phyloP scores from a whole-genome alignment of 2,113 vertebrate genomes.

The Dissostichus mawsoni region DNA sequence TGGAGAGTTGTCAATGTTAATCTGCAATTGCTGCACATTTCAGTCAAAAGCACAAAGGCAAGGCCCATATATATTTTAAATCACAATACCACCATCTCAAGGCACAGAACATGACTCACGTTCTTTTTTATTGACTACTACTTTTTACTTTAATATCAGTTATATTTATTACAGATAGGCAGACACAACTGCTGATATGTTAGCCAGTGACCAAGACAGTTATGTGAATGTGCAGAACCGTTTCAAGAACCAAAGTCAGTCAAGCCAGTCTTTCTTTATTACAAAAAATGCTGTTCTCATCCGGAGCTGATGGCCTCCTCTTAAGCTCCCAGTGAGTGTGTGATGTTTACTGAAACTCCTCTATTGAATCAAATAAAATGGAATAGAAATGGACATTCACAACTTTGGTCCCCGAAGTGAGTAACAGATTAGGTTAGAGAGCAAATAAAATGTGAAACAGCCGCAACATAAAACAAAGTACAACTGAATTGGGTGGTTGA shows the following conservation, averaged over 20 bases:
- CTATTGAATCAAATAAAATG: slow-evolving; percentile 18
- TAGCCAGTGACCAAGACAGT: not conserved
- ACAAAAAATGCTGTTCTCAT: slow-evolving; percentile 1
- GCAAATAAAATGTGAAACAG: not conserved
- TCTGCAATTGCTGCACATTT: slow-evolving; percentile 13
- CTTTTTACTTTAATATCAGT: no score
- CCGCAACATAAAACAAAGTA: not conserved
- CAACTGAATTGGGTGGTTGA: not conserved
- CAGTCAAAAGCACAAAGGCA: not conserved
- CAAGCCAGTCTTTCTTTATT: slow-evolving; percentile 1
- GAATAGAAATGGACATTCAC: slow-evolving; percentile 23
- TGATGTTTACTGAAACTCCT: not conserved
- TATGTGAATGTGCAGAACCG: slow-evolving; percentile 5
- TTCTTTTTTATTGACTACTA: not conserved
- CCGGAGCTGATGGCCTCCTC: not conserved
- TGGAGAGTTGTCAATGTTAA: slow-evolving; percentile 2
- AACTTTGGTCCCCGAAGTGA: slow-evolving; percentile 1
- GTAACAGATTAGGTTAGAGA: slow-evolving; percentile 6
- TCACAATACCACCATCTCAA: not conserved
- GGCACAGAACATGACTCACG: not conserved
- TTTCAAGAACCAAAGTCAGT: slow-evolving; percentile 1
- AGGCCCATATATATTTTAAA: not conserved
- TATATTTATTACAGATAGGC: no score
- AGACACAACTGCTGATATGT: not conserved
- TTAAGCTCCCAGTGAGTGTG: slow-evolving; percentile 1